phyloP scores from a whole-genome alignment of 1,140 invertebrate genomes.

The Drosophila subobscura region DNA sequence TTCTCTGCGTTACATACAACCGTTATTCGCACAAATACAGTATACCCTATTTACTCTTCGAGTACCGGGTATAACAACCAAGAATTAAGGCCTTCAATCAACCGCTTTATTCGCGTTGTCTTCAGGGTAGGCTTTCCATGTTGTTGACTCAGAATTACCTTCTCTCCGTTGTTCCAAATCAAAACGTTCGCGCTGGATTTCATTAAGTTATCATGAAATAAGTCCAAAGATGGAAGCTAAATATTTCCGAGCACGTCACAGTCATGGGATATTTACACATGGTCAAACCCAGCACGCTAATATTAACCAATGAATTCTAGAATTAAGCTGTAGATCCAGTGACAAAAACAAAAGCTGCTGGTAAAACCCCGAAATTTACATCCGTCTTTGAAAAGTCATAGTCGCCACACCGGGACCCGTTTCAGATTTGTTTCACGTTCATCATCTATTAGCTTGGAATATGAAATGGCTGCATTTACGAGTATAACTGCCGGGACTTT shows the following conservation, averaged over 20 bases:
- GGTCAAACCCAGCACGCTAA: slow-evolving; percentile 29
- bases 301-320: slow-evolving; percentile 53
- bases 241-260: slow-evolving; percentile 8
- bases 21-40: too few species aligned
- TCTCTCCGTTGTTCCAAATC: slow-evolving; percentile 34
- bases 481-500: neutral
- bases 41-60: too few species aligned
- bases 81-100: slow-evolving; percentile 59
- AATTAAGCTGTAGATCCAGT: slow-evolving; percentile 32
- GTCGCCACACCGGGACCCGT: slow-evolving; percentile 25
- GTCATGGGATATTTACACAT: slow-evolving; percentile 56
- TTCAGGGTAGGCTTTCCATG: slow-evolving; percentile 33
- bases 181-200: slow-evolving; percentile 23
- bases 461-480: slow-evolving; percentile 5
- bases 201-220: slow-evolving; percentile 8
- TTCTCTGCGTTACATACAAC: too few species aligned
- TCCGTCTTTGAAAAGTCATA: slow-evolving; percentile 44
- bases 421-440: slow-evolving; percentile 10
- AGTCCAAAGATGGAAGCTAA: slow-evolving; percentile 19
- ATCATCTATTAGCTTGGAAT: slow-evolving; percentile 34
- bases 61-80: too few species aligned
- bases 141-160: slow-evolving; percentile 54
- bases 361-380: slow-evolving; percentile 59
- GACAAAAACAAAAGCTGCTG: slow-evolving; percentile 29
- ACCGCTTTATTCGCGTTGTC: slow-evolving; percentile 10